These are phyloP conservation scores for Argyresthia albistria DNA, from an alignment of 2,888 invertebrate genomes.

Conservation along the genomic window DNA sequence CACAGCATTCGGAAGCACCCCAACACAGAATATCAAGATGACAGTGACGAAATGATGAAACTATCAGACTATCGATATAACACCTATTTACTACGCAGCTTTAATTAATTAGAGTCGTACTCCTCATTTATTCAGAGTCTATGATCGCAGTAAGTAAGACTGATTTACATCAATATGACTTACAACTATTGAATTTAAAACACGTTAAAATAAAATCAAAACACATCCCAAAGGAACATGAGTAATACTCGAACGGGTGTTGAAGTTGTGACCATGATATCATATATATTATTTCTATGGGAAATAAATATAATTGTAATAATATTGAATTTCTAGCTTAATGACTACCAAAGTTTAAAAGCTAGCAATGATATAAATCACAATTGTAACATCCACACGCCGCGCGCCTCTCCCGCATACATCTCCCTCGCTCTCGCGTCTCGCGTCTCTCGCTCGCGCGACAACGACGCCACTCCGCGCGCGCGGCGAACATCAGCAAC, in stretches of 20 bases:
- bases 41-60: background rate
- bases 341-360: constrained; percentile 54
- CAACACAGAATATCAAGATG: constrained; percentile 6
- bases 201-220: background rate
- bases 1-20: constrained; percentile 34
- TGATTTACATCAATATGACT: too few species aligned
- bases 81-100: background rate
- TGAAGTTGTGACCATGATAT: constrained; percentile 47
- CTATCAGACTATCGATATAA: background rate
- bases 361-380: constrained; percentile 65
- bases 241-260: constrained; percentile 11
- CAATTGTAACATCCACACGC: constrained; percentile 39
- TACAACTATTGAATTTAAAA: background rate
- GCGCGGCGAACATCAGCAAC: constrained; percentile 16
- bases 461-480: constrained; percentile 4
- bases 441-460: background rate
- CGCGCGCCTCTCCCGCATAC: background rate
- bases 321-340: constrained; percentile 57
- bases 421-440: constrained; percentile 20
- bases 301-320: constrained; percentile 43
- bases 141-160: too few species aligned
- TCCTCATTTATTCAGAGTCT: too few species aligned
- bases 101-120: too few species aligned
- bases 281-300: constrained; percentile 25
- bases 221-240: background rate